Evolutionary conservation across 2,797 vertebrate species (phyloP), one percentile per base, ranked within the genome.

Genomic region (Trachops cirrhosus): DNA sequence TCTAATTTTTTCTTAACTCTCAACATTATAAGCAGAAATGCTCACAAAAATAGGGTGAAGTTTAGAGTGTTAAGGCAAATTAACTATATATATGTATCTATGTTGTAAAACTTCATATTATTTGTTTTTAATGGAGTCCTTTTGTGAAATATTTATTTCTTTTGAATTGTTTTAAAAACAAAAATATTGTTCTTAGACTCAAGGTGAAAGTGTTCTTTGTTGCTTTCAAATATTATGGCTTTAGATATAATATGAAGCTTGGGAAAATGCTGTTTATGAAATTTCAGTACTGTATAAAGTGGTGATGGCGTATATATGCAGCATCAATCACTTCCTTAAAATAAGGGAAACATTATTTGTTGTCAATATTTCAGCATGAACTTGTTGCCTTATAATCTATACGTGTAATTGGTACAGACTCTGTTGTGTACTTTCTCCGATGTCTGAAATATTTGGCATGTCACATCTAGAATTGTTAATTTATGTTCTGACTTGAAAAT

Each of bases 401-500:
- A 15, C 2, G 41, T n/a, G 16, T 89, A 96, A 89, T 91, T 96
- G 8, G 87, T 75, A 5, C 34, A 8, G 39, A 24, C 67, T 92
- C 62, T 93, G 91, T 96, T 97, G 46, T 96, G 7, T 21, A 80
- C 1, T 48, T 96, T 79, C 94, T 97, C 91, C 79, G 93, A 0
- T 3, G 90, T 85, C 94, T 21, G 86, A 95, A 91, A 59, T 97
- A 41, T 88, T 84, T 41, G 54, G 96, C 92, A 96, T 97, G 29
- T 41, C 93, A n/a, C 73, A 5, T 54, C 78, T 1, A 64, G 9
- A 48, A 70, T 93, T 70, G 24, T 75, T 9, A 54, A 97, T 95
- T 95, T 95, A 64, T 37, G 92, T 93, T 95, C 97, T 98, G 95
- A 97, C 94, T 97, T 97, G 94, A 97, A 96, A 97, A 89, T 96